Conservation (phyloP, 2,113 vertebrate genomes). For the Cyanoramphus novaezelandiae region DNA sequence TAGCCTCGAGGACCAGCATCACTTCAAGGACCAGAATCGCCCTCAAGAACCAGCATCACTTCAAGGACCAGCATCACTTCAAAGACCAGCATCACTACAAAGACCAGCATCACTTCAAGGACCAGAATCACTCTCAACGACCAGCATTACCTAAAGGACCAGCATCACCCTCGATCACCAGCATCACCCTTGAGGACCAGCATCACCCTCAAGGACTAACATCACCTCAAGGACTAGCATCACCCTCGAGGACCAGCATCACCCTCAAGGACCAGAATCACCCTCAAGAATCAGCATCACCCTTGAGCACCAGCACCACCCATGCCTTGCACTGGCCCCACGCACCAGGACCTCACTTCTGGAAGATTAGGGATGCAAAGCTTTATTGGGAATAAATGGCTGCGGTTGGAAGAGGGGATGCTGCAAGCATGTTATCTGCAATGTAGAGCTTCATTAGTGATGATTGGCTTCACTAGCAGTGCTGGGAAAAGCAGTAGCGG, state of each 20-base stretch:
- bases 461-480: background rate
- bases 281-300: background rate
- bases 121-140: too few relatives aligned
- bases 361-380: background rate
- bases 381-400: background rate
- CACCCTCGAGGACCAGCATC: too few relatives aligned
- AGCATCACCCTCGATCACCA: too few relatives aligned
- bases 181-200: too few relatives aligned
- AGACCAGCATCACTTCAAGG: too few relatives aligned
- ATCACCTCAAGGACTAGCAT: too few relatives aligned
- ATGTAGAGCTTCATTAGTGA: fast-evolving
- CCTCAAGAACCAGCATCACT: too few relatives aligned
- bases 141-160: too few relatives aligned
- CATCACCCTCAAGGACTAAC: too few relatives aligned
- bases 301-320: background rate
- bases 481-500: background rate
- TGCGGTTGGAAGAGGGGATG: background rate
- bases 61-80: background rate
- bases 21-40: background rate
- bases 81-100: too few relatives aligned
- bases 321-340: fast-evolving
- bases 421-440: background rate
- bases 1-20: background rate
- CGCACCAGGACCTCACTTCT: background rate
- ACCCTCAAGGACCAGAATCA: background rate